Percentiles rank a stretch among this genome's conserved stretches.
These are phyloP conservation scores for Drosophila limbata DNA, from an alignment of 2,888 invertebrate genomes.

Conservation along the genomic window DNA sequence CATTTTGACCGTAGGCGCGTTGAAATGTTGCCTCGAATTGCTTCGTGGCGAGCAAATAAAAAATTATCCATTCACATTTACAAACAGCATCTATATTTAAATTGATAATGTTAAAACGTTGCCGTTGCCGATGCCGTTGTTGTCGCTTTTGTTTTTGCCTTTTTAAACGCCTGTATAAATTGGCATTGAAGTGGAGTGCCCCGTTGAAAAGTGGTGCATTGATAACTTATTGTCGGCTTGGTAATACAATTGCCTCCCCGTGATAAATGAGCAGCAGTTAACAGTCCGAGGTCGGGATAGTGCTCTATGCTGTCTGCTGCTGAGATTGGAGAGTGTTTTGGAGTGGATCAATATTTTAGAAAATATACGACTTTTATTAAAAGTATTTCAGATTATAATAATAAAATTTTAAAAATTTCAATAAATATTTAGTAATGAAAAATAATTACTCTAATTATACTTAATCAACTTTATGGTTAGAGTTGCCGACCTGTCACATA, in stretches of 20 bases:
- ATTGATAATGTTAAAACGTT: constrained; percentile 54
- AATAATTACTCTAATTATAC: too few relatives aligned
- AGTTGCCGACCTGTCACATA: too few relatives aligned
- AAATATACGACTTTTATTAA: background rate
- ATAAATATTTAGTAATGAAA: background rate
- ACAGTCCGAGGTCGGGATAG: constrained; percentile 34
- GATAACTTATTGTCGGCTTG: constrained; percentile 22
- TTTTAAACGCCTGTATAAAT: constrained; percentile 50
- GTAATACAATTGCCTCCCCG: constrained; percentile 1
- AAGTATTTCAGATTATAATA: background rate
- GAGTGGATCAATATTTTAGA: background rate
- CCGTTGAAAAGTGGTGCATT: constrained; percentile 44
- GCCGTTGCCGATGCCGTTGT: constrained; percentile 18
- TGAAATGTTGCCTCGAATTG: constrained; percentile 68
- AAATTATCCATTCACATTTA: constrained; percentile 35
- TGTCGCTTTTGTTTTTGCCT: constrained; percentile 15
- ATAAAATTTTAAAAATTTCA: background rate
- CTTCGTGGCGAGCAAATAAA: constrained; percentile 54
- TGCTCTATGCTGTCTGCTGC: background rate
- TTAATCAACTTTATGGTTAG: too few relatives aligned
- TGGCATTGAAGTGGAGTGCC: constrained; percentile 47
- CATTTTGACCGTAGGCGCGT: constrained; percentile 74
- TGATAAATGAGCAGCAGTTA: constrained; percentile 53
- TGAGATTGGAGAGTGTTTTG: background rate
- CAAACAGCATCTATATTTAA: constrained; percentile 40